phyloP scores from a whole-genome alignment of 92 coral and sea anemone species.

The Muricea muricata region DNA sequence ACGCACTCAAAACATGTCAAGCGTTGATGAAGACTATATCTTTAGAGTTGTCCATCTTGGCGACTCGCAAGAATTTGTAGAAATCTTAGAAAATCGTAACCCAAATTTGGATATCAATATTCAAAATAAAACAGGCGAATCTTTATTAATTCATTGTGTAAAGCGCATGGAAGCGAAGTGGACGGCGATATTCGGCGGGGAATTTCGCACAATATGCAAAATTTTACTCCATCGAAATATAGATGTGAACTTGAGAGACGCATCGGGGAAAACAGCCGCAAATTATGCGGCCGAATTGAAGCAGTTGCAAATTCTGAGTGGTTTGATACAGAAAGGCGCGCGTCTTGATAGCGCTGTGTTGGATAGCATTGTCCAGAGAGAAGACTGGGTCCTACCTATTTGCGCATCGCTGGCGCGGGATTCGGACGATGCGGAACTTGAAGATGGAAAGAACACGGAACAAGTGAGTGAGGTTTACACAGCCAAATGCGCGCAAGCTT shows the following conservation, averaged over 20 bases:
- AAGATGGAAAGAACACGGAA: neutral
- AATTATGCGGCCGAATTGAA: constrained; percentile 22
- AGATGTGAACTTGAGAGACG: constrained; percentile 13
- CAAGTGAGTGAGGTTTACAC: neutral
- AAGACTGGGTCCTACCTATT: constrained; percentile 40
- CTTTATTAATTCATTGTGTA: constrained; percentile 22
- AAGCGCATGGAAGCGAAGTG: constrained; percentile 25
- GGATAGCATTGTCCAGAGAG: constrained; percentile 16
- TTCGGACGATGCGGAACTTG: neutral
- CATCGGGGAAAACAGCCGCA: constrained; percentile 15
- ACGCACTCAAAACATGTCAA: neutral
- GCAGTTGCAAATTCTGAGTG: neutral
- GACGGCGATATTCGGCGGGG: constrained; percentile 19
- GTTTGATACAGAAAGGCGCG: constrained; percentile 17
- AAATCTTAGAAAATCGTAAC: neutral
- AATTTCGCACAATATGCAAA: constrained; percentile 19
- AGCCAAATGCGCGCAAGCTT: too few relatives aligned
- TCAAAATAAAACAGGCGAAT: constrained; percentile 10
- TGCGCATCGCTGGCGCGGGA: neutral
- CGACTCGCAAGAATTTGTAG: neutral
- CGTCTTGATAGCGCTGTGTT: neutral
- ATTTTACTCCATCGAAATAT: constrained; percentile 7
- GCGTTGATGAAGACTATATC: neutral
- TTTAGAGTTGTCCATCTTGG: constrained; percentile 19
- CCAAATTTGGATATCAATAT: constrained; percentile 3